Evolutionary conservation across 2,888 invertebrate species (phyloP).

Genomic region (Drosophila mimica): DNA sequence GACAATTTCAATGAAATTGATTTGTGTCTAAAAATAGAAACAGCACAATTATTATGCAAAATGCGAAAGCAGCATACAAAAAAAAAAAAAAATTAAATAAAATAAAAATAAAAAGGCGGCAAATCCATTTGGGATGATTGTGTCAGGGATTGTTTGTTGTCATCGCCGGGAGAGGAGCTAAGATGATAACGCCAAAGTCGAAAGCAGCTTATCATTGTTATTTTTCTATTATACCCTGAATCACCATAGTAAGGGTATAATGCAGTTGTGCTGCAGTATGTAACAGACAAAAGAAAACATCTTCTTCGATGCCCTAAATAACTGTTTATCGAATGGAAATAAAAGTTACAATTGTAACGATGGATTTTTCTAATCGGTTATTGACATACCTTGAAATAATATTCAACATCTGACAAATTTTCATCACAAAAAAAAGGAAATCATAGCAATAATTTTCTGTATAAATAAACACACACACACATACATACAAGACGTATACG

Average conservation of each 20-base stretch:
- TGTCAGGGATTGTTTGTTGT: neutral
- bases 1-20: constrained; percentile 68
- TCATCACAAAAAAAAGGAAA: neutral
- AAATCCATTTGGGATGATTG: constrained; percentile 16
- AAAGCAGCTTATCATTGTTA: constrained; percentile 21
- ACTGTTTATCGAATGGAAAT: neutral
- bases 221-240: neutral
- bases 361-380: neutral
- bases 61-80: neutral
- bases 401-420: neutral
- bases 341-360: neutral
- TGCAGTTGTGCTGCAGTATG: neutral
- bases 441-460: neutral
- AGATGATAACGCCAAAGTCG: constrained; percentile 18
- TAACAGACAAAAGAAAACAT: neutral
- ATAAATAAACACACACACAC: neutral
- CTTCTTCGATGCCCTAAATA: neutral
- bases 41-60: constrained; percentile 47
- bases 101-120: constrained; percentile 3
- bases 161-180: neutral
- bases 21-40: constrained; percentile 68
- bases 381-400: neutral
- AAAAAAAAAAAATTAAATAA: neutral
- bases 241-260: neutral
- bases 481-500: neutral